Percentiles rank a stretch among this genome's conserved stretches.
phyloP scores from a whole-genome alignment of 1,140 invertebrate genomes.

The Zaprionus camerounensis region DNA sequence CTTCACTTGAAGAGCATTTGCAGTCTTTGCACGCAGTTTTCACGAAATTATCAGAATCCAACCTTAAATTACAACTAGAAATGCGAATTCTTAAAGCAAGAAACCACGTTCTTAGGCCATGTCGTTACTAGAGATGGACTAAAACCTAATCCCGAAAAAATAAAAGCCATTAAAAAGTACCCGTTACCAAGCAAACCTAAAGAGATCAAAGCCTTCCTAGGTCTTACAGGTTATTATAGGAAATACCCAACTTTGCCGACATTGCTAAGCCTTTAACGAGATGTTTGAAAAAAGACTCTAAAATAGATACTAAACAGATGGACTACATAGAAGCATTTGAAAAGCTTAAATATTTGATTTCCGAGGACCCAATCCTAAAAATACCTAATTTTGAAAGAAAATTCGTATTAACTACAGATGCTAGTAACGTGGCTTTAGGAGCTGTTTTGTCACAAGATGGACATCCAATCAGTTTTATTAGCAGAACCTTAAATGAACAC shows the following conservation, averaged over 20 bases:
- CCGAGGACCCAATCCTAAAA: slow-evolving; percentile 18
- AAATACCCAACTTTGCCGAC: slow-evolving; percentile 11
- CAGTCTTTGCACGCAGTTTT: slow-evolving; percentile 72
- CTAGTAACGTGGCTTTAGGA: neutral
- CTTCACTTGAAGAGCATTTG: slow-evolving; percentile 68
- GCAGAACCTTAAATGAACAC: neutral
- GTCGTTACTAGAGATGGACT: slow-evolving; percentile 54
- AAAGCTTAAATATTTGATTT: slow-evolving; percentile 22
- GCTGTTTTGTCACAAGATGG: too few relatives aligned
- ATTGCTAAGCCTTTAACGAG: slow-evolving; percentile 59
- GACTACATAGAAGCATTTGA: slow-evolving; percentile 22
- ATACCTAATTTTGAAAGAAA: slow-evolving; percentile 13
- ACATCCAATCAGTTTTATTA: neutral
- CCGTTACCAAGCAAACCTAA: slow-evolving; percentile 34
- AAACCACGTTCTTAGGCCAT: slow-evolving; percentile 70
- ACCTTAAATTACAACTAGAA: too few relatives aligned
- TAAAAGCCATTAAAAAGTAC: slow-evolving; percentile 50
- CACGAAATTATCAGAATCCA: slow-evolving; percentile 44
- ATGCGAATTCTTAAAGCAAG: slow-evolving; percentile 51
- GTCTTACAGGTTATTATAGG: slow-evolving; percentile 6
- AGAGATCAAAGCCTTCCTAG: slow-evolving; percentile 15
- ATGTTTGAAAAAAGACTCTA: slow-evolving; percentile 1
- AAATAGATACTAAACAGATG: neutral
- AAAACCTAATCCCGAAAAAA: slow-evolving; percentile 50
- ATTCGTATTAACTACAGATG: neutral